Percentiles rank a stretch among this genome's conserved stretches.
Evolutionary conservation across 2,797 vertebrate species (phyloP).

Genomic region (Cichlasoma orientale): DNA sequence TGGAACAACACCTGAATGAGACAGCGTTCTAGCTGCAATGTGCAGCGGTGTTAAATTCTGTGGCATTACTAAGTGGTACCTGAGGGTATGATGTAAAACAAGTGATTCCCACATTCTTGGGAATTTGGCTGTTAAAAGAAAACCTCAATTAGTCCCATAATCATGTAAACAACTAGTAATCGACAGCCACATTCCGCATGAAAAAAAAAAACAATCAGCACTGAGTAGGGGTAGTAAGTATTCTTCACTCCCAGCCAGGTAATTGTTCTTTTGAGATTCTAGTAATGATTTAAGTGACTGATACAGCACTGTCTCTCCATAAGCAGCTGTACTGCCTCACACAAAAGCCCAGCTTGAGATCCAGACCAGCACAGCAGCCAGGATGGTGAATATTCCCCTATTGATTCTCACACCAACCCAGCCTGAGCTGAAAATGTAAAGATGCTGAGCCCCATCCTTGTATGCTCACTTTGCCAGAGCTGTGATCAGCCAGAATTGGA

Average conservation of each 20-base stretch:
- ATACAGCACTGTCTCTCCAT: constrained; percentile 53
- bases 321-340: constrained; percentile 49
- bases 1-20: constrained; percentile 35
- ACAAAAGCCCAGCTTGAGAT: constrained; percentile 68
- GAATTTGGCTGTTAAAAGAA: constrained; percentile 53
- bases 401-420: constrained; percentile 69
- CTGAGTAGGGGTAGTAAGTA: constrained; percentile 16
- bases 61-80: constrained; percentile 53
- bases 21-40: constrained; percentile 23
- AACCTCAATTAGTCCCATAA: constrained; percentile 61
- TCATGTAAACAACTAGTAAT: constrained; percentile 62
- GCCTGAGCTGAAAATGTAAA: constrained; percentile 57
- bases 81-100: constrained; percentile 56
- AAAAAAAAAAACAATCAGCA: constrained; percentile 46
- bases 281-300: constrained; percentile 64
- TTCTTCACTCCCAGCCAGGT: constrained; percentile 51
- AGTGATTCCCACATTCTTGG: constrained; percentile 51
- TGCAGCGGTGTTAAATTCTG: constrained; percentile 42
- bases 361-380: constrained; percentile 38
- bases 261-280: constrained; percentile 63
- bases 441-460: constrained; percentile 38
- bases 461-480: constrained; percentile 66
- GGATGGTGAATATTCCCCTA: constrained; percentile 68
- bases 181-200: constrained; percentile 53
- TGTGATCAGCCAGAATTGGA: constrained; percentile 66